phyloP scores from a whole-genome alignment of 1,140 invertebrate genomes.

The Cotesia typhae region DNA sequence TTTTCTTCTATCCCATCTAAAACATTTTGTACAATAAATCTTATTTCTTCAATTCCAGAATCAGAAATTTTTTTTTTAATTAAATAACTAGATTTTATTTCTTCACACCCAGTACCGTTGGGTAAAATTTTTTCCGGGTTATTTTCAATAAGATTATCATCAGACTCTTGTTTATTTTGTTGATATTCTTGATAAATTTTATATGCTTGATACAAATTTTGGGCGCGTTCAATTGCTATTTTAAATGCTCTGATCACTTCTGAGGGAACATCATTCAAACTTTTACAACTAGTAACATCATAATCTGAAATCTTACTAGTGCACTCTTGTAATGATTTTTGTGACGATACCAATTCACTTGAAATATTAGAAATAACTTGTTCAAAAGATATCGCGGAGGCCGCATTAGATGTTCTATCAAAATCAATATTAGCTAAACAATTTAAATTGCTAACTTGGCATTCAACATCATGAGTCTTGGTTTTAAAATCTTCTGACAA shows the following conservation, averaged over 20 bases:
- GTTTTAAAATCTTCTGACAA: background rate
- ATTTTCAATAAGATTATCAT: background rate
- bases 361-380: background rate
- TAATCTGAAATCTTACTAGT: conserved; percentile 3
- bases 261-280: conserved; percentile 22
- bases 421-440: conserved; percentile 19
- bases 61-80: conserved; percentile 4
- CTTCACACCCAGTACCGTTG: background rate
- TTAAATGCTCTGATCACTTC: conserved; percentile 40
- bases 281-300: background rate
- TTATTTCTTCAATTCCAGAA: conserved; percentile 15
- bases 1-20: conserved; percentile 28
- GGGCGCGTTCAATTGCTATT: conserved; percentile 33
- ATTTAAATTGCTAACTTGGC: conserved; percentile 3
- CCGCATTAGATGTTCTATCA: conserved; percentile 12
- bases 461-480: background rate
- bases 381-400: background rate
- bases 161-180: conserved; percentile 31
- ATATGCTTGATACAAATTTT: conserved; percentile 43
- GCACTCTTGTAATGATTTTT: background rate
- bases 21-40: conserved; percentile 20
- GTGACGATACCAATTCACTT: conserved; percentile 12
- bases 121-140: too few species aligned
- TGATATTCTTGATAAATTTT: conserved; percentile 33
- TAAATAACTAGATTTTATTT: background rate